Evolutionary conservation across 2,113 vertebrate genomes (phyloP).

Genomic region (Collichthys lucidus): DNA sequence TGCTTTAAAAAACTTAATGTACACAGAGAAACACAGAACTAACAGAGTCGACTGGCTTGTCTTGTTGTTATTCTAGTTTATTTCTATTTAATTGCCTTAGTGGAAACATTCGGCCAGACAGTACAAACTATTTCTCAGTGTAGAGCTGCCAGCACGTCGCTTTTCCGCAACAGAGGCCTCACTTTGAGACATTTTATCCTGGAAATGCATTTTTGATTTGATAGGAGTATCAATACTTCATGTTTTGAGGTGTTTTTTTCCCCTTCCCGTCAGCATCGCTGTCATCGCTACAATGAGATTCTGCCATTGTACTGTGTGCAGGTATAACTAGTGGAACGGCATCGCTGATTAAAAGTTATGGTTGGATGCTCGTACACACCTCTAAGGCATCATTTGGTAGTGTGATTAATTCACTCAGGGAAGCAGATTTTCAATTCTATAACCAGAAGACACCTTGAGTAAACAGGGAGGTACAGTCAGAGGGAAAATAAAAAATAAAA

Average conservation of each 20-base stretch:
- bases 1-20: not conserved
- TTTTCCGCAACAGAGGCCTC: conserved; percentile 20
- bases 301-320: conserved; percentile 35
- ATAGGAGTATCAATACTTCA: conserved; percentile 59
- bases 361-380: conserved; percentile 48
- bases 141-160: not conserved
- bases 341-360: conserved; percentile 59
- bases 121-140: conserved; percentile 16
- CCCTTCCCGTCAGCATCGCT: conserved; percentile 5
- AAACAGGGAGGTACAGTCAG: conserved; percentile 22
- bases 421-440: conserved; percentile 39
- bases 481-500: conserved; percentile 47
- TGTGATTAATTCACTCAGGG: conserved; percentile 60
- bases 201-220: conserved; percentile 48
- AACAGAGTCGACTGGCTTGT: not conserved
- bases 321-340: conserved; percentile 58
- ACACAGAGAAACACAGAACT: not conserved
- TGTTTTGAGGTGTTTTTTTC: conserved; percentile 22
- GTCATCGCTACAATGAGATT: conserved; percentile 51
- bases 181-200: conserved; percentile 27
- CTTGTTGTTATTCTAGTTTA: not conserved
- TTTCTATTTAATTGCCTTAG: not conserved
- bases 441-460: conserved; percentile 17
- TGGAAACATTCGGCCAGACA: not conserved
- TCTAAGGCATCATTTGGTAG: conserved; percentile 53